Base-by-base conservation (phyloP, 2,888 invertebrate species). In the Aphidius colemani region DNA sequence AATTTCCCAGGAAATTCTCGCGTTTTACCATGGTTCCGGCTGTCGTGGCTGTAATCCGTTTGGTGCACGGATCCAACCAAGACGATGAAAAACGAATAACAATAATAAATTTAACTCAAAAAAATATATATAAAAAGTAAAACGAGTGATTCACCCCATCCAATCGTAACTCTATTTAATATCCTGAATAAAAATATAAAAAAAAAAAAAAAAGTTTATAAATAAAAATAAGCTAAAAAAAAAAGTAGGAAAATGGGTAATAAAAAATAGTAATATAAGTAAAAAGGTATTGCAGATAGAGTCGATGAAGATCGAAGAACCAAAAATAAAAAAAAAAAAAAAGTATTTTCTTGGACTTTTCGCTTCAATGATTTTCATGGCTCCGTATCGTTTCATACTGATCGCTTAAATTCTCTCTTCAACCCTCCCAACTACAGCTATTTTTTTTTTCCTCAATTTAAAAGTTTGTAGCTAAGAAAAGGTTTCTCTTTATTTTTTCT, bases 21-120 rank as follows among this genome's bases (percentile, higher is more conserved):
- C 64, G 65, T 66, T 61, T 67, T 66, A 67, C 64, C 66, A 67
- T 65, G 66, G 70, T 70, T 70, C 70, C 70, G 70, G 70, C 65
- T 67, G 70, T 69, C 62, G 63, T 41, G 66, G 67, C 69, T 40
- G 30, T 30, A 70, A 70, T 70, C 66, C 66, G 69, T 57, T 67
- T 65, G 48, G 51, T 65, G 61, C 61, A 50, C 45, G 50, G 39
- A 50, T 41, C 13, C 61, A 53, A 45, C 46, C 43, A 59, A 58
- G 60, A 51, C 40, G 53, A 44, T n/a, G 50, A 46, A 53, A 40
- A 48, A 11, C 45, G 53, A 46, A 53, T 30, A 30, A 5, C 3
- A 30, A 30, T 30, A 46, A 53, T 53, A 59, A 40, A 58, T 30
- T 30, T 30, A 59, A 59, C 53, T 10, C 18, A 53, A 56, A 50